phyloP scores from a whole-genome alignment of 2,113 vertebrate species.

The Hemiprocne comata region DNA sequence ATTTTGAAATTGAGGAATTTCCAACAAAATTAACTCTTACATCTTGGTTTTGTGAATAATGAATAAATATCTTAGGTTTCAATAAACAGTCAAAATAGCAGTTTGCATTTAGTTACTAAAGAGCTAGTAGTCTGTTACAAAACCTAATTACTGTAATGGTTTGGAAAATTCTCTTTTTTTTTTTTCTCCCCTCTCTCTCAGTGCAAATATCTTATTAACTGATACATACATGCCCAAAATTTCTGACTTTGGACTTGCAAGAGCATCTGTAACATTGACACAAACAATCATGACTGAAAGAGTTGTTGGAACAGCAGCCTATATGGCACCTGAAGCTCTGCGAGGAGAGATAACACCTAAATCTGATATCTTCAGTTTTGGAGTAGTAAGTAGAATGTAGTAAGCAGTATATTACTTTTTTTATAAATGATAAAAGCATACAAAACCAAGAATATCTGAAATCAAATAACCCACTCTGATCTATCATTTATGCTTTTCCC shows the following conservation, averaged over 20 bases:
- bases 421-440: background rate
- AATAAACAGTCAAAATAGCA: background rate
- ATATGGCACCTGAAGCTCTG: slow-evolving; percentile 96
- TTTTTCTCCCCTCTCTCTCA: background rate
- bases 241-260: slow-evolving; percentile 95
- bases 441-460: background rate
- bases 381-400: slow-evolving; percentile 82
- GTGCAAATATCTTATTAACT: slow-evolving; percentile 93
- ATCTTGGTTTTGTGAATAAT: background rate
- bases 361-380: slow-evolving; percentile 95
- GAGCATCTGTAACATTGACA: slow-evolving; percentile 83
- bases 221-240: slow-evolving; percentile 86
- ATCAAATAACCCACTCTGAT: background rate
- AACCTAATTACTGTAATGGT: background rate
- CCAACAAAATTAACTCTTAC: background rate
- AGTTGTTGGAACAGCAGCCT: slow-evolving; percentile 92
- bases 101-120: background rate
- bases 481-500: background rate
- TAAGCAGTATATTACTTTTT: background rate
- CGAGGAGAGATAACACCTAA: slow-evolving; percentile 93
- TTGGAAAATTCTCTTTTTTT: background rate
- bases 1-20: background rate
- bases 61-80: background rate
- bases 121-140: background rate
- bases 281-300: slow-evolving; percentile 90